A percentile compares a stretch with the other conserved stretches of the same genome.
Evolutionary conservation across 2,113 vertebrate species (phyloP).

Genomic region (Halcyon malimbica): DNA sequence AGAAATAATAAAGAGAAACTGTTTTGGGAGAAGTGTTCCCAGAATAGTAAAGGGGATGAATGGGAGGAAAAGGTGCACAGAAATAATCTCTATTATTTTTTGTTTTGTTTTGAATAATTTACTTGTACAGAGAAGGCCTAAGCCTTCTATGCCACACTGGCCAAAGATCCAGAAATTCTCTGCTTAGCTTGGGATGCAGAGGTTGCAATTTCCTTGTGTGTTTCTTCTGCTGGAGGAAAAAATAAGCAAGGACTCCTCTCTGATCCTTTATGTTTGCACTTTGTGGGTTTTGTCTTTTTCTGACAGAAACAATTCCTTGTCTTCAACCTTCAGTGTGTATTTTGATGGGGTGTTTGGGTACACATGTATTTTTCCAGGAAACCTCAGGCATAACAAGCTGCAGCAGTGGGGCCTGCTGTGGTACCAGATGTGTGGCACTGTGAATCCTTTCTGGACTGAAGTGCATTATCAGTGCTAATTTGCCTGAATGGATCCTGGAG

Average conservation of each 20-base stretch:
- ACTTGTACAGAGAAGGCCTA: neutral
- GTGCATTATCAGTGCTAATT: neutral
- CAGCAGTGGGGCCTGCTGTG: neutral
- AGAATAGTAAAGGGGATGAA: neutral
- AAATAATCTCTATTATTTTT: neutral
- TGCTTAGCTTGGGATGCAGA: neutral
- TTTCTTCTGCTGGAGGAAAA: neutral
- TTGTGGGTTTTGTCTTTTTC: neutral
- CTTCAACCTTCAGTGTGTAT: neutral
- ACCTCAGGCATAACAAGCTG: neutral
- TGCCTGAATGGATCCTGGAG: neutral
- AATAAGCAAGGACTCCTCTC: neutral
- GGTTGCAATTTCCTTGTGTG: neutral
- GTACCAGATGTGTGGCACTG: neutral
- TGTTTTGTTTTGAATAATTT: neutral
- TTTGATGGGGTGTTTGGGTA: neutral
- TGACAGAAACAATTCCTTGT: neutral
- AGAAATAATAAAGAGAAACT: neutral
- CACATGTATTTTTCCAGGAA: neutral
- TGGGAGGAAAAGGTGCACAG: neutral
- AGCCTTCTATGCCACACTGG: neutral
- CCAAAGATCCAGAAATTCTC: neutral
- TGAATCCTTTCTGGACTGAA: neutral
- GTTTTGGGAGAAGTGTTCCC: neutral
- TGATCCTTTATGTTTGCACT: neutral